A percentile compares a stretch with the other conserved stretches of the same genome.
Conservation (phyloP, 2,888 invertebrate genomes). For the Ichneumoninae sp. region DNA sequence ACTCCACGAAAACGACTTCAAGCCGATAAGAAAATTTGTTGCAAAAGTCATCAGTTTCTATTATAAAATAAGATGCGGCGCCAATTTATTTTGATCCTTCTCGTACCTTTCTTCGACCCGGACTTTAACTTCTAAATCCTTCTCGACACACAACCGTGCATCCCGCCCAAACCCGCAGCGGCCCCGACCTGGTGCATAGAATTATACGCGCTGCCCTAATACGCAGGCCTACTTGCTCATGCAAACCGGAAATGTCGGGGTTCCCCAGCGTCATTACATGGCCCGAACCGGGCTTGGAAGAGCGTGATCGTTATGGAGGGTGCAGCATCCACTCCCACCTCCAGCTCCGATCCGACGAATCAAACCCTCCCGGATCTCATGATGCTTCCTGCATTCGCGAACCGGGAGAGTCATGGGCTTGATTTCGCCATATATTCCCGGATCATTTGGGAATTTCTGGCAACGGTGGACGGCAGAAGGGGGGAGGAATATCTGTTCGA, state of each 20-base stretch:
- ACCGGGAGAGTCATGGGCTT: conserved; percentile 58
- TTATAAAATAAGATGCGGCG: background rate
- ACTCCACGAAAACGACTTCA: background rate
- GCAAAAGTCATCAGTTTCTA: background rate
- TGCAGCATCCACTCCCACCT: background rate
- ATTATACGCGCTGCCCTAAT: conserved; percentile 37
- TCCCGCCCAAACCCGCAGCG: background rate
- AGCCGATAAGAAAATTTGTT: background rate
- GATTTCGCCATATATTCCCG: conserved; percentile 62
- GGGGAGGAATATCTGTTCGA: conserved; percentile 45
- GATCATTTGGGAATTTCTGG: conserved; percentile 64
- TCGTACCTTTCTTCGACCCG: background rate
- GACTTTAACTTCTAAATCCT: background rate
- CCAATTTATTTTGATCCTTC: background rate
- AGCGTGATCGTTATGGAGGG: conserved; percentile 25
- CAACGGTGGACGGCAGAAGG: background rate
- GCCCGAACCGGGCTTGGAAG: conserved; percentile 18
- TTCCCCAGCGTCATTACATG: conserved; percentile 51
- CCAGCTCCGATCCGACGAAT: conserved; percentile 1
- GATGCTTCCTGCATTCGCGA: conserved; percentile 56
- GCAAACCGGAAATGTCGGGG: conserved; percentile 51
- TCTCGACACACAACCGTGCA: background rate
- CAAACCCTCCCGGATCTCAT: conserved; percentile 47
- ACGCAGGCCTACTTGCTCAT: conserved; percentile 34
- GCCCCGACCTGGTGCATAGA: background rate